Evolutionary conservation across 2,797 vertebrate genomes (phyloP), one percentile per base, ranked within the genome.

Genomic region (Enteromius mattozi): DNA sequence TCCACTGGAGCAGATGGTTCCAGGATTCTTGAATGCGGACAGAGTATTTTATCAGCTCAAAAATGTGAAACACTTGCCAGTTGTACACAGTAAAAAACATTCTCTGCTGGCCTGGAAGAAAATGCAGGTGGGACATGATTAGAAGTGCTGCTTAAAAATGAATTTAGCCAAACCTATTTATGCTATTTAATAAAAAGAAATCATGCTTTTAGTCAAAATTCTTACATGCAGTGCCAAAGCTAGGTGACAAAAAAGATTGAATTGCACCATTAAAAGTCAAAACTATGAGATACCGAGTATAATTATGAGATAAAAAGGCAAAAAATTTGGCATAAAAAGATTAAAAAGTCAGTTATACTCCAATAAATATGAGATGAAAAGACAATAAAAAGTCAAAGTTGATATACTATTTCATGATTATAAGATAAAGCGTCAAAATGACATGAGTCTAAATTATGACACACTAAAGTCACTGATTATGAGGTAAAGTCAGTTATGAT

Each of bases 1-100:
- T 74, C 87, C 83, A 47, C 59, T 70, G 74, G 74, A 82, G 56
- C 35, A 80, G 56, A 87, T 69, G 78, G 82, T 51, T 83, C 54
- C 49, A 79, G 81, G 83, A 78, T 77, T 87, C 82, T 82, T 80
- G 30, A 85, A 76, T 66, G 72, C 81, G 72, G 56, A 74, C 61
- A 16, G 79, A 82, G 40, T 78, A 74, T 85, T 89, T 84, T 87
- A 89, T 88, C 85, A 86, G 56, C 59, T 63, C 78, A 85, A 84
- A 85, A 74, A 86, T 86, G 83, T 86, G 76, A 77, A 10, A 61
- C 30, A 86, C 86, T 87, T 89, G 78, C 82, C 86, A 88, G 82
- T 83, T 86, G 81, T 68, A 82, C 47, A 66, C 49, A 83, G 49
- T 42, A 81, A 81, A 87, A 84, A 78, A 80, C 47, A 83, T 68